phyloP scores from a whole-genome alignment of 2,888 invertebrate genomes.

The Lypha dubia region DNA sequence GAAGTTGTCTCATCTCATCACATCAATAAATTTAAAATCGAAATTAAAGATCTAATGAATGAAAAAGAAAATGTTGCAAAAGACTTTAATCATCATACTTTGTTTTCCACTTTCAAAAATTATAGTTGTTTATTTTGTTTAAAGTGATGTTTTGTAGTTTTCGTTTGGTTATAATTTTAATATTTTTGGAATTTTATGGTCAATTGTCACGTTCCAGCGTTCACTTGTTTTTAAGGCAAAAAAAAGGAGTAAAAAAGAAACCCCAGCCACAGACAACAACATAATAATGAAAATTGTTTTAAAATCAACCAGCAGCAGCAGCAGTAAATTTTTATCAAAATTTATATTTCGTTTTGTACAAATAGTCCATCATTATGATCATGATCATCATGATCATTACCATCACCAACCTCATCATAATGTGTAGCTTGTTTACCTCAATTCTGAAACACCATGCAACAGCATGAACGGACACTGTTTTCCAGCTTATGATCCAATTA shows the following conservation, averaged over 20 bases:
- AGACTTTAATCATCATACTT: constrained; percentile 31
- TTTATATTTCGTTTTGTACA: background rate
- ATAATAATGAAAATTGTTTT: constrained; percentile 62
- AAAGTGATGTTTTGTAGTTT: background rate
- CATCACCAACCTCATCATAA: constrained; percentile 11
- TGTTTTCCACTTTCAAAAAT: background rate
- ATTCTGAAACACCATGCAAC: constrained; percentile 52
- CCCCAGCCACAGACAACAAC: constrained; percentile 21
- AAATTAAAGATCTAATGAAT: background rate
- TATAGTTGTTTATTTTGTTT: constrained; percentile 4
- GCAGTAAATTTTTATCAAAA: constrained; percentile 21
- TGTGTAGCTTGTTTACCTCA: constrained; percentile 56
- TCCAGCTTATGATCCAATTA: constrained; percentile 65
- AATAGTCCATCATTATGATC: constrained; percentile 40
- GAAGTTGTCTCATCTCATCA: constrained; percentile 31
- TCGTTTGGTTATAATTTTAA: background rate
- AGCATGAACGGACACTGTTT: constrained; percentile 38
- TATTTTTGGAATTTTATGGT: constrained; percentile 56
- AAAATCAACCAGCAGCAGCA: constrained; percentile 23
- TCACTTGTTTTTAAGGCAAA: constrained; percentile 46
- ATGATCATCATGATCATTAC: constrained; percentile 19
- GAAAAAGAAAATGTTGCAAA: background rate
- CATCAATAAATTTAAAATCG: constrained; percentile 30
- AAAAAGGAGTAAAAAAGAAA: background rate
- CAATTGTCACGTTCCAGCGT: constrained; percentile 69